These are phyloP conservation scores for Dendrocopos noguchii DNA, from an alignment of 2,113 vertebrate genomes.

Conservation along the genomic window DNA sequence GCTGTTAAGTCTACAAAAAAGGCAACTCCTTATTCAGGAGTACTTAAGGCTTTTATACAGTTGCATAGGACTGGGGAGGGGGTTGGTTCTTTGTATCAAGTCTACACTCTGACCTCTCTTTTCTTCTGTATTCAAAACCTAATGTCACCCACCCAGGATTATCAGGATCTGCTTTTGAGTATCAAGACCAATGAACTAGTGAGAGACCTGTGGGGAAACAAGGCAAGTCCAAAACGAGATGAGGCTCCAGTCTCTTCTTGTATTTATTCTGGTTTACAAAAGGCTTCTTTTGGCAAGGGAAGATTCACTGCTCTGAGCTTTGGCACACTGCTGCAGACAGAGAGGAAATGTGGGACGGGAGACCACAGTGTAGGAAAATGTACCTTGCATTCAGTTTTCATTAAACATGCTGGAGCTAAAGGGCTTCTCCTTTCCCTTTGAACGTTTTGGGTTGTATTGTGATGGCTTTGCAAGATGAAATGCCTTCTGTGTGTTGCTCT, in stretches of 20 bases:
- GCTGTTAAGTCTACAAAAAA: neutral
- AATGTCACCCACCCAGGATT: neutral
- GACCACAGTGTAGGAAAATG: neutral
- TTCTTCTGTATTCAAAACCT: neutral
- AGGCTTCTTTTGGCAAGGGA: constrained; percentile 18
- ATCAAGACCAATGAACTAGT: neutral
- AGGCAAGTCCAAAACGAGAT: neutral
- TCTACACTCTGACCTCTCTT: neutral
- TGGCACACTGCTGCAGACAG: neutral
- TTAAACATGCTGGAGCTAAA: neutral
- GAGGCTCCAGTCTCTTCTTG: neutral
- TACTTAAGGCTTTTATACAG: constrained; percentile 4
- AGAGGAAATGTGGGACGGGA: neutral
- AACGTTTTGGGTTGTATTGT: neutral
- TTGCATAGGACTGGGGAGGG: neutral
- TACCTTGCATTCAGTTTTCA: neutral
- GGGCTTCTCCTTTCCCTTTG: neutral
- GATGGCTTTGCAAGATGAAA: neutral
- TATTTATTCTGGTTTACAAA: constrained; percentile 18
- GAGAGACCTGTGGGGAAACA: neutral
- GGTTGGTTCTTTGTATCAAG: neutral
- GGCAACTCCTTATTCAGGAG: neutral
- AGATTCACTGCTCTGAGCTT: neutral
- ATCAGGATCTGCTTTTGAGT: neutral
- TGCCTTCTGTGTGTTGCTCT: neutral